Conservation (phyloP, 1,140 invertebrate genomes). For the Apis laboriosa region DNA sequence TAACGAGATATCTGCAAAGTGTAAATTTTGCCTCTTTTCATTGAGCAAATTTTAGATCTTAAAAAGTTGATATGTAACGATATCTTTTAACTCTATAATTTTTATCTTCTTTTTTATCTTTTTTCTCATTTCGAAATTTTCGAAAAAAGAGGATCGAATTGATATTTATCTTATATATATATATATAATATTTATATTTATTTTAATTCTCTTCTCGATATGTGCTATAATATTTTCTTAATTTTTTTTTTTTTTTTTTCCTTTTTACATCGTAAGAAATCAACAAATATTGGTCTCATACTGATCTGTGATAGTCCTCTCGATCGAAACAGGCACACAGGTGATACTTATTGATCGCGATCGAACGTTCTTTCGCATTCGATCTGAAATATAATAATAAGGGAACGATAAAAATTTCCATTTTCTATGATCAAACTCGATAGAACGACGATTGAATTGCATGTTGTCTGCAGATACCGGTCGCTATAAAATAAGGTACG, state of each 20-base stretch:
- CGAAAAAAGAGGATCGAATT: neutral
- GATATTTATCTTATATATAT: conserved; percentile 1
- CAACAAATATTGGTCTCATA: conserved; percentile 24
- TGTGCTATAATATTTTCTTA: neutral
- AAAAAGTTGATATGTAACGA: neutral
- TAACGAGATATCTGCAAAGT: conserved; percentile 35
- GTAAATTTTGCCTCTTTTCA: neutral
- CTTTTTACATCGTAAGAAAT: conserved; percentile 20
- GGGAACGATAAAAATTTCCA: neutral
- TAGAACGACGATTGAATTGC: conserved; percentile 29
- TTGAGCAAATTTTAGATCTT: conserved; percentile 26
- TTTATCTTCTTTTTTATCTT: neutral
- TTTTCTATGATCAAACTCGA: conserved; percentile 6
- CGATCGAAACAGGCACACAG: conserved; percentile 34
- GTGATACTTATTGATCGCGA: conserved; percentile 13
- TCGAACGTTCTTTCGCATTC: neutral
- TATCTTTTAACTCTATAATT: neutral
- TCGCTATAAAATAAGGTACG: conserved; percentile 59
- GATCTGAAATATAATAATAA: conserved; percentile 10
- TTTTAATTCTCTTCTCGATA: conserved; percentile 11
- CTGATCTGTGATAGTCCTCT: conserved; percentile 16
- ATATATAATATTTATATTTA: neutral
- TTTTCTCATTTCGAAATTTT: neutral
- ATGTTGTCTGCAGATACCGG: conserved; percentile 33
- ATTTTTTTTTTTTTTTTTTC: neutral